Percentiles rank a stretch among this genome's conserved stretches.
Evolutionary conservation across 1,140 invertebrate genomes (phyloP).

Genomic region (Harpegnathos saltator): DNA sequence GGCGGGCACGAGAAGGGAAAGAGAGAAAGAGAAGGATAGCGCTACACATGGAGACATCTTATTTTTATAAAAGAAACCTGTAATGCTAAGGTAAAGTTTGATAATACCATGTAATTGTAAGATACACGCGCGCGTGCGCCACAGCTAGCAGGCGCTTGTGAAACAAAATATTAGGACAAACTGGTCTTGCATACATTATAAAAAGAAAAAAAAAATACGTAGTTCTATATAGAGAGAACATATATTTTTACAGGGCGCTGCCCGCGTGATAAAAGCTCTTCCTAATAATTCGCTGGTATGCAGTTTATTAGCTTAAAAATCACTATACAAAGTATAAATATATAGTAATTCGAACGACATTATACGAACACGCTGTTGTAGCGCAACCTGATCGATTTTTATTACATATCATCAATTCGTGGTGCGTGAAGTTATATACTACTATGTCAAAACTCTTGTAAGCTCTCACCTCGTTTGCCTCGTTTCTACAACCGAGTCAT

Average conservation of each 20-base stretch:
- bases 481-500: no score
- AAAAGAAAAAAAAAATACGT: conserved; percentile 27
- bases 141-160: neutral
- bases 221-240: conserved; percentile 76
- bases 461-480: no score
- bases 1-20: conserved; percentile 3
- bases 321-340: conserved; percentile 69
- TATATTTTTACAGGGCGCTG: conserved; percentile 85
- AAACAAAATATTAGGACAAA: conserved; percentile 45
- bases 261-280: conserved; percentile 85
- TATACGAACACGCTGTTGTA: conserved; percentile 65
- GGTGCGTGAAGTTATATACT: neutral
- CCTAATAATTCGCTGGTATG: conserved; percentile 80
- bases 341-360: conserved; percentile 64
- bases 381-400: conserved; percentile 70
- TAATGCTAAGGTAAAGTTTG: conserved; percentile 57
- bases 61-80: conserved; percentile 72
- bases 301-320: conserved; percentile 77
- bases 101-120: conserved; percentile 65
- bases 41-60: conserved; percentile 57
- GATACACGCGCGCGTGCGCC: conserved; percentile 35
- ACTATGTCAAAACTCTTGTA: conserved; percentile 16
- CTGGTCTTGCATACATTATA: conserved; percentile 75
- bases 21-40: conserved; percentile 22
- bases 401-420: conserved; percentile 56